Evolutionary conservation across 64 coral and sea anemone species (phyloP).

Genomic region (Exaiptasia diaphana): DNA sequence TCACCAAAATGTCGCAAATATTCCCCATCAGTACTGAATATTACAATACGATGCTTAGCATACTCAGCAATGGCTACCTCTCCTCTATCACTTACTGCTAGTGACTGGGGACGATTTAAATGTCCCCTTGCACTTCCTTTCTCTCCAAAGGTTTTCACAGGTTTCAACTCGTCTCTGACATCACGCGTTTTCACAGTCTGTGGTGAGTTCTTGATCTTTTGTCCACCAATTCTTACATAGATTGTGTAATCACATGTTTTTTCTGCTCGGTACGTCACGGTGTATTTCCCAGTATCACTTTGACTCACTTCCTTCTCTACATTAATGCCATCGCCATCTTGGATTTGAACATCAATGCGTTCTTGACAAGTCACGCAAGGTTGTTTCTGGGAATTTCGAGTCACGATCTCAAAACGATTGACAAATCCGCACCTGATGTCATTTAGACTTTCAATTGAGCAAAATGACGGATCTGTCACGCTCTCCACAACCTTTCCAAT

Average conservation of each 20-base stretch:
- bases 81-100: background rate
- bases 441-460: background rate
- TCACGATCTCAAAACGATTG: background rate
- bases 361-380: background rate
- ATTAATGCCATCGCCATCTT: background rate
- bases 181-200: background rate
- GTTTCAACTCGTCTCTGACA: background rate
- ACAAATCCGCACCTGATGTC: background rate
- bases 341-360: background rate
- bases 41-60: background rate
- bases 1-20: background rate
- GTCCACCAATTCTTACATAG: background rate
- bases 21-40: background rate
- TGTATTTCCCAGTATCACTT: background rate
- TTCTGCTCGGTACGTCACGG: background rate
- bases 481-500: background rate
- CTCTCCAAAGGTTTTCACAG: background rate
- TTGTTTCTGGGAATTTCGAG: background rate
- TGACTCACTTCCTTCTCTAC: background rate
- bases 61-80: conserved; percentile 2
- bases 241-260: background rate
- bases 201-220: background rate
- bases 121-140: background rate
- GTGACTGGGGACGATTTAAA: conserved; percentile 23
- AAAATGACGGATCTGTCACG: conserved; percentile 3